These are phyloP conservation scores for Corythoichthys intestinalis DNA, from an alignment of 2,113 vertebrate genomes.

Conservation along the genomic window DNA sequence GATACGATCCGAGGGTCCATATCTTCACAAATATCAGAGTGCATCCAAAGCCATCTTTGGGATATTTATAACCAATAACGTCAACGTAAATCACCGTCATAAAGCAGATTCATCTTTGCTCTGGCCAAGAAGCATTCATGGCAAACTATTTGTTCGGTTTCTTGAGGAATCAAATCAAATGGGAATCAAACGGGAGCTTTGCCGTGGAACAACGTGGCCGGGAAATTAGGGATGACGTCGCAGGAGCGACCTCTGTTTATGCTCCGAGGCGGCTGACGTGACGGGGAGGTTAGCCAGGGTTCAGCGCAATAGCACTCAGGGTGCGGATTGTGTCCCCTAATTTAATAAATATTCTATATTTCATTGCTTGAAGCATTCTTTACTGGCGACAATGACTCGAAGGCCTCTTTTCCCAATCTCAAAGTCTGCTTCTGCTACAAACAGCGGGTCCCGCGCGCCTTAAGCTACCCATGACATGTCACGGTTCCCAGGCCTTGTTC, in stretches of 20 bases:
- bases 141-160: conserved; percentile 30
- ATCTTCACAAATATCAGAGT: conserved; percentile 20
- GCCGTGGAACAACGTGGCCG: conserved; percentile 51
- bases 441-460: conserved; percentile 32
- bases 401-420: conserved; percentile 33
- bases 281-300: conserved; percentile 62
- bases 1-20: neutral
- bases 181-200: conserved; percentile 47
- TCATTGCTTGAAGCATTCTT: conserved; percentile 25
- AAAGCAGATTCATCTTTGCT: conserved; percentile 32
- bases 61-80: conserved; percentile 49
- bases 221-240: conserved; percentile 63
- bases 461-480: conserved; percentile 59
- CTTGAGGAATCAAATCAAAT: conserved; percentile 16
- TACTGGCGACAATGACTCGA: conserved; percentile 32
- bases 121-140: conserved; percentile 21
- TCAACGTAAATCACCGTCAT: conserved; percentile 43
- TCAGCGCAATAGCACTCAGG: conserved; percentile 46
- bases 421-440: conserved; percentile 36
- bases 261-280: conserved; percentile 54
- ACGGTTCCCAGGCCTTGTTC: conserved; percentile 78
- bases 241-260: conserved; percentile 55
- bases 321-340: conserved; percentile 35
- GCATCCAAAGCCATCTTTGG: conserved; percentile 23
- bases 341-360: conserved; percentile 25